phyloP scores from a whole-genome alignment of 2,113 vertebrate species.

The Nanger granti region DNA sequence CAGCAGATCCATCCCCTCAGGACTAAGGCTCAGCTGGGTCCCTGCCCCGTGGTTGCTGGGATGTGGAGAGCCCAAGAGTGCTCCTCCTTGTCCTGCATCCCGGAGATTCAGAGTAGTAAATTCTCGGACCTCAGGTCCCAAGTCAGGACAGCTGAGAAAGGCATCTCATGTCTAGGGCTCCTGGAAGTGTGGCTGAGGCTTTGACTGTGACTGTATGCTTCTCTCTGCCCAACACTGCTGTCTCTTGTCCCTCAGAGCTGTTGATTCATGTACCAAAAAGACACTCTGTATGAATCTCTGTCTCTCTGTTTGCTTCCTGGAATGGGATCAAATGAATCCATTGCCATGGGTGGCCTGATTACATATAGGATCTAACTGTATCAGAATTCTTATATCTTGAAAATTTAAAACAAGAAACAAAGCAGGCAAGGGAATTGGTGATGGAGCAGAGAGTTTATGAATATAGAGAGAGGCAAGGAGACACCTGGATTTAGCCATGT shows the following conservation, averaged over 20 bases:
- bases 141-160: background rate
- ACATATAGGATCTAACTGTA: background rate
- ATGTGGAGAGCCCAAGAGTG: background rate
- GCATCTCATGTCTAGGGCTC: background rate
- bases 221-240: rapidly evolving
- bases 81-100: background rate
- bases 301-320: background rate
- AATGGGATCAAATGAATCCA: background rate
- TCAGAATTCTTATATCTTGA: background rate
- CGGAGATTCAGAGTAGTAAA: rapidly evolving
- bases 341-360: background rate
- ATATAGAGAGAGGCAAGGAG: background rate
- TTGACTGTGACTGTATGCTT: rapidly evolving
- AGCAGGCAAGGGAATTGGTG: background rate
- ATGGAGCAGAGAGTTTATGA: background rate
- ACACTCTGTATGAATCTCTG: background rate
- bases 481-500: rapidly evolving
- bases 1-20: too few relatives aligned
- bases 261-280: background rate
- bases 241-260: background rate
- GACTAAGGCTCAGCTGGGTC: too few relatives aligned
- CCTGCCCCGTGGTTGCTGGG: background rate
- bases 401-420: background rate
- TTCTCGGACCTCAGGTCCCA: background rate
- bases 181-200: background rate